Percentiles rank a stretch among this genome's conserved stretches.
Evolutionary conservation across 2,113 vertebrate genomes (phyloP).

Genomic region (Acinonyx jubatus): DNA sequence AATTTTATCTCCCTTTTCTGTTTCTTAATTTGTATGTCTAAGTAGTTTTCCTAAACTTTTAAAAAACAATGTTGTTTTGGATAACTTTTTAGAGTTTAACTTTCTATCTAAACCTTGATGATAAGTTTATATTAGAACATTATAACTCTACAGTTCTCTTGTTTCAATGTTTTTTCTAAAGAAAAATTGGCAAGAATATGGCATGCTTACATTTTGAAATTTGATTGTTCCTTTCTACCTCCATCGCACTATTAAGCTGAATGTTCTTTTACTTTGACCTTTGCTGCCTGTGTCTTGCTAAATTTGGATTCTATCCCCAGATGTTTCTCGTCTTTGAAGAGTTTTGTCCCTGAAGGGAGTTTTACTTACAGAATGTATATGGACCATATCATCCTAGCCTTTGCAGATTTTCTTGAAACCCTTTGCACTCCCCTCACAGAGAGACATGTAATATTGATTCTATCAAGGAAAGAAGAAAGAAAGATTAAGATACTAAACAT

Average conservation of each 20-base stretch:
- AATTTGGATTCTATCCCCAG: background rate
- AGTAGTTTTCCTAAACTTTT: background rate
- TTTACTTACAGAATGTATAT: background rate
- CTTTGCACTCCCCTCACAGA: background rate
- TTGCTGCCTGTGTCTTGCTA: background rate
- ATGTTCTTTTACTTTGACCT: background rate
- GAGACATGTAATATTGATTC: background rate
- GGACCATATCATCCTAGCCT: background rate
- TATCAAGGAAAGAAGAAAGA: background rate
- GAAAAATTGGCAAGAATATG: background rate
- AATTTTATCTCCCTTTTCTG: background rate
- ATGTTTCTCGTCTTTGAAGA: background rate
- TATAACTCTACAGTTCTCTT: background rate
- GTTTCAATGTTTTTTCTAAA: background rate
- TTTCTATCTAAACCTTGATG: background rate
- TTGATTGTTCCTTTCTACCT: background rate
- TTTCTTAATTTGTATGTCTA: background rate
- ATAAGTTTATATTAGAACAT: background rate
- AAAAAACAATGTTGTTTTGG: background rate
- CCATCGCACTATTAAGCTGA: background rate
- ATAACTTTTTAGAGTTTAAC: background rate
- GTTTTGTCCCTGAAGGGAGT: background rate
- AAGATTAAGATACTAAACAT: background rate
- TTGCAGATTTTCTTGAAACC: background rate
- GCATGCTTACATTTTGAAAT: background rate